Evolutionary conservation across 2,888 invertebrate species (phyloP), one percentile per base, ranked within the genome.

Genomic region (Pinctada fucata): DNA sequence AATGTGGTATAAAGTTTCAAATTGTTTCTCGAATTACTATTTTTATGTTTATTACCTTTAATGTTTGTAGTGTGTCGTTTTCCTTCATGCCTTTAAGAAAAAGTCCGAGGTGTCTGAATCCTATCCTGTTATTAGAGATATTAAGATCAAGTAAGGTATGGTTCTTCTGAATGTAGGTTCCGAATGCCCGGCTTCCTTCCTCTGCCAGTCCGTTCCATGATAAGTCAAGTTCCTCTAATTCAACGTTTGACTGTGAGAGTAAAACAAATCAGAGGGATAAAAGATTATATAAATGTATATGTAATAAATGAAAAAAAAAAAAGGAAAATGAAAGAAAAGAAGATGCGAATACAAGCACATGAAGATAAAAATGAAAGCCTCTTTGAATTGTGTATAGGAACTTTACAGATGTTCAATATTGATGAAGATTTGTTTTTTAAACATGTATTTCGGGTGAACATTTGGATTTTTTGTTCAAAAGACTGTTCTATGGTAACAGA

Each of bases 201-300:
- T 81, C 83, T 8, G 80, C 80, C 45, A 86, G 70, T 4, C 86
- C 86, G 63, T 86, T 86, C 82, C 82, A 86, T 2, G 85, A 86
- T 2, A 86, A 65, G 67, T 86, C 79, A 0, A 84, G 76, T 2
- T 84, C 83, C 66, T 83, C 78, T 3, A 86, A 52, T 5, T 82
- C 83, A 31, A 75, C 77, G 65, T 86, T 86, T 52, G 78, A 74
- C 86, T 86, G 75, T 8, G 72, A 76, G 31, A 31, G 58, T 13
- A 31, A 52, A 13, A 13, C 16, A 47, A 52, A 48, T 16, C 10
- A 13, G 45, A 31, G 45, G 31, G 31, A 31, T 31, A 1, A 31
- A 31, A 31, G 31, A 0, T 31, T 0, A 31, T 31, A 31, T n/a
- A 31, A 31, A 31, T 31, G 31, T 31, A 31, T 1, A 31, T 31